Evolutionary conservation across 1,140 invertebrate genomes (phyloP).

Genomic region (Leptinotarsa undecemlineata): DNA sequence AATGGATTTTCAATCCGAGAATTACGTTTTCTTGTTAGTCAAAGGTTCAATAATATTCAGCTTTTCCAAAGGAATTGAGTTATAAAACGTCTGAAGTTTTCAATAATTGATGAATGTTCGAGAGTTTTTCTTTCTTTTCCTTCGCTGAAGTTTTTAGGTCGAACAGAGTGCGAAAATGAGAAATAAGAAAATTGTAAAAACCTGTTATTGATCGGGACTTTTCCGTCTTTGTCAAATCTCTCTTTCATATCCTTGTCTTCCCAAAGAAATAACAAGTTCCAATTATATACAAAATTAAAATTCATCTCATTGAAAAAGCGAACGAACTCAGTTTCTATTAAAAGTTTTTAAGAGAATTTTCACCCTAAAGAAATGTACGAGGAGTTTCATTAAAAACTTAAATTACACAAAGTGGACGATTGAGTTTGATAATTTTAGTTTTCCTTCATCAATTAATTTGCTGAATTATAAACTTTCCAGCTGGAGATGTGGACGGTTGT

Average conservation of each 20-base stretch:
- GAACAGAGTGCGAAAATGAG: constrained; percentile 10
- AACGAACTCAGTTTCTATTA: constrained; percentile 44
- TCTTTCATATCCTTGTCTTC: constrained; percentile 40
- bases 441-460: constrained; percentile 19
- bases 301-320: constrained; percentile 49
- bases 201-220: constrained; percentile 32
- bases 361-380: constrained; percentile 44
- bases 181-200: constrained; percentile 28
- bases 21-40: constrained; percentile 16
- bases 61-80: constrained; percentile 19
- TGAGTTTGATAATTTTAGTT: constrained; percentile 31
- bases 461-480: constrained; percentile 1
- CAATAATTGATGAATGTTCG: constrained; percentile 23
- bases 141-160: constrained; percentile 8
- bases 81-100: constrained; percentile 24
- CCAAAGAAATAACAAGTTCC: constrained; percentile 49
- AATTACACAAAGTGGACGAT: constrained; percentile 45
- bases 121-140: constrained; percentile 17
- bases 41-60: constrained; percentile 21
- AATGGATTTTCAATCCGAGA: constrained; percentile 17
- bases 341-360: constrained; percentile 46
- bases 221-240: constrained; percentile 32
- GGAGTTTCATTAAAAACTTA: constrained; percentile 46
- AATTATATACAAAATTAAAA: constrained; percentile 52
- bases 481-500: not conserved